Conservation (phyloP, 2,888 invertebrate genomes). For the Leptarthrus brevirostris region DNA sequence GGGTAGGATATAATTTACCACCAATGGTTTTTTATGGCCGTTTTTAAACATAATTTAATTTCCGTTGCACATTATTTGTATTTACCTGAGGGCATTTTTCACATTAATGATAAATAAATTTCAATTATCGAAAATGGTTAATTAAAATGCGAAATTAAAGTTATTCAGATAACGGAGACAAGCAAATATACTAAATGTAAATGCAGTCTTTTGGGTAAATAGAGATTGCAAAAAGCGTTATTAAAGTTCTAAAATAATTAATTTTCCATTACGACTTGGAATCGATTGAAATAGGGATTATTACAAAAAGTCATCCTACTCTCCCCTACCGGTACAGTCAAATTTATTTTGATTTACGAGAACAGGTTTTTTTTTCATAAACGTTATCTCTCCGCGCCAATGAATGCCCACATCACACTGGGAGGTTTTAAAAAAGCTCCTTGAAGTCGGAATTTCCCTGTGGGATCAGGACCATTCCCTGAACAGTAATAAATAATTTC, state of each 20-base stretch:
- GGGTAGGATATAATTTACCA: no score
- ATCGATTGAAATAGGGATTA: constrained; percentile 7
- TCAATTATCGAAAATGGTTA: constrained; percentile 20
- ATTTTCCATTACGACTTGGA: constrained; percentile 26
- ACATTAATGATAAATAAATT: constrained; percentile 24
- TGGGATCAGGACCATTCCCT: neutral
- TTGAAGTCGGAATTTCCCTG: neutral
- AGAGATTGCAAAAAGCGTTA: neutral
- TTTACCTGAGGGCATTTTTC: constrained; percentile 1
- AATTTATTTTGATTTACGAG: constrained; percentile 22
- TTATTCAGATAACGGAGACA: neutral
- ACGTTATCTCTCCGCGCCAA: constrained; percentile 1
- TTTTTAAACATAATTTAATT: neutral
- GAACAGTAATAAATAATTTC: constrained; percentile 23
- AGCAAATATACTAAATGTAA: no score
- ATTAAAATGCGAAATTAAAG: constrained; percentile 14
- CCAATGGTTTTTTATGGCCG: no score
- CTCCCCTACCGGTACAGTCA: neutral
- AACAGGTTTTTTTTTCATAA: neutral
- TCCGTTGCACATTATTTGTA: neutral
- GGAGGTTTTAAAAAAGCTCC: constrained; percentile 17
- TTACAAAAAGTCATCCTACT: neutral
- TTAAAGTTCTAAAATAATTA: constrained; percentile 21
- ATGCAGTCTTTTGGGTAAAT: no score
- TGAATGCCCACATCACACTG: neutral